phyloP scores from a whole-genome alignment of 2,888 invertebrate genomes.

The Synanthedon andrenaeformis region DNA sequence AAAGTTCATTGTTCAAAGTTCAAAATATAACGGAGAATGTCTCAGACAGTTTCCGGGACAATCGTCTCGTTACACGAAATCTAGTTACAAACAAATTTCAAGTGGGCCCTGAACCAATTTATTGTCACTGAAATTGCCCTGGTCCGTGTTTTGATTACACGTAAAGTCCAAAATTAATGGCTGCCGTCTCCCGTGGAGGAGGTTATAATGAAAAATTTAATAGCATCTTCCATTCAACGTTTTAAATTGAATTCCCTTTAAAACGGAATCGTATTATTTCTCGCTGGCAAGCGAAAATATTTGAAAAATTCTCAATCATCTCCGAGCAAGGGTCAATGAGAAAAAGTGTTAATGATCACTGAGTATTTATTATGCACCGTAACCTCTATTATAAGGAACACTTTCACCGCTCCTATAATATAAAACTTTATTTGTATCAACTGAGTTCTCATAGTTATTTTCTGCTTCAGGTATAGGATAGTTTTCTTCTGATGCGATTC shows the following conservation, averaged over 20 bases:
- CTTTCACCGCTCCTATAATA: background rate
- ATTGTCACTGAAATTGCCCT: slow-evolving; percentile 24
- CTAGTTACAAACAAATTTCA: slow-evolving; percentile 27
- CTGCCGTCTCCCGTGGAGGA: slow-evolving; percentile 18
- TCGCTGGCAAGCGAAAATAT: slow-evolving; percentile 11
- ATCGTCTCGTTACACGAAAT: slow-evolving; percentile 19
- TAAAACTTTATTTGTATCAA: background rate
- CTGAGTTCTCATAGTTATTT: background rate
- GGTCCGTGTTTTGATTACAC: slow-evolving; percentile 37
- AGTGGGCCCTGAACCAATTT: slow-evolving; percentile 41
- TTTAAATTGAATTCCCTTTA: slow-evolving; percentile 43
- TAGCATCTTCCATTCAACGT: slow-evolving; percentile 23
- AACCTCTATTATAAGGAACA: background rate
- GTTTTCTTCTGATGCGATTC: slow-evolving; percentile 6
- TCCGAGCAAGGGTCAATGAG: background rate
- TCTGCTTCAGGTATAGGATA: background rate
- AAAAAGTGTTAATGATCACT: background rate
- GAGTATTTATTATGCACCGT: background rate
- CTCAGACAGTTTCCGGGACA: slow-evolving; percentile 1
- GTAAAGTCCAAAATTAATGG: slow-evolving; percentile 48
- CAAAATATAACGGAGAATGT: slow-evolving; percentile 1
- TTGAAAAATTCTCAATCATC: background rate
- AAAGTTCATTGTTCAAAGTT: slow-evolving; percentile 3
- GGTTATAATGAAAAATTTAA: slow-evolving; percentile 55
- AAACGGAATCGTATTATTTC: slow-evolving; percentile 26